Base-by-base conservation (phyloP, 1,140 invertebrate genomes). In the Euwallacea similis region DNA sequence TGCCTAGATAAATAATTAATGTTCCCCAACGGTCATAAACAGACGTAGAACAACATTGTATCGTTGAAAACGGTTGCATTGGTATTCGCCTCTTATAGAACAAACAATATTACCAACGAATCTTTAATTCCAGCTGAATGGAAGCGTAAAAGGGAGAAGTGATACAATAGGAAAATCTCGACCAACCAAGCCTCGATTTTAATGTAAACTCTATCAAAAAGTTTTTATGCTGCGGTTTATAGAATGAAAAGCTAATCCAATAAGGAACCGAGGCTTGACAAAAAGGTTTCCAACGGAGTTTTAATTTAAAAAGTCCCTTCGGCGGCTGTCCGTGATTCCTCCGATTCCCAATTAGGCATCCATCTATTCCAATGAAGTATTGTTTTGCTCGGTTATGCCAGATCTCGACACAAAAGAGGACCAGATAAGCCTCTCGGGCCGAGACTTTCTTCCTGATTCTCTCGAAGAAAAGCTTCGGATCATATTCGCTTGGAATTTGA, bases 401-500 rank as follows among this genome's bases (percentile, higher is more conserved):
- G 74, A 71, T 71, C 69, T 65, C 73, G 76, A 67, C 74, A 77
- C 74, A 77, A 75, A 74, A 74, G 74, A 58, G 60, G 33, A 67
- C 62, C 71, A 77, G 76, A 77, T 77, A 77, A 77, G 76, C 76
- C 72, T 65, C 62, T 50, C 55, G 63, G 64, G 56, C 69, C 60
- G 69, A 71, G 69, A 71, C 60, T 71, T 71, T 71, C 69, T 71
- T 71, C 58, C 60, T 71, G 47, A 55, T 47, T 47, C 58, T 56
- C 62, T 53, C 55, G 76, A 77, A 77, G 74, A 77, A 76, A 77
- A 72, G 74, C 75, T 69, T 43, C 76, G 74, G 72, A 77, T 77
- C 76, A 77, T 77, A 77, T 77, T 77, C 76, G 71, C 76, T 60
- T 66, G 72, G 76, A 77, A 77, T 77, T 70, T 69, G 66, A 76